phyloP scores from a whole-genome alignment of 1,140 invertebrate genomes.

The Trypoxylus dichotomus region DNA sequence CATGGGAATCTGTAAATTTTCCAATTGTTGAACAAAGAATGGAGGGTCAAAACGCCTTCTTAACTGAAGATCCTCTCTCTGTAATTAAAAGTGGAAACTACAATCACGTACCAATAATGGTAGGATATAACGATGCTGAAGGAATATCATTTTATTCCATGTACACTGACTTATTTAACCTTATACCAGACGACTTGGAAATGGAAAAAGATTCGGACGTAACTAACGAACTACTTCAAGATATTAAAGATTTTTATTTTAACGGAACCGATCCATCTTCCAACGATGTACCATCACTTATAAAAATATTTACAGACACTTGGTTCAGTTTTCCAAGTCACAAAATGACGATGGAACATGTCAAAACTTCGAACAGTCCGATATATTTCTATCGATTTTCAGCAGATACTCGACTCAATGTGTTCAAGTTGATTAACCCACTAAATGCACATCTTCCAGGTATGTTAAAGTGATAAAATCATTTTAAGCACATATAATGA shows the following conservation, averaged over 20 bases:
- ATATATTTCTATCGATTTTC: slow-evolving; percentile 58
- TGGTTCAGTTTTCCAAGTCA: slow-evolving; percentile 6
- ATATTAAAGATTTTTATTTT: slow-evolving; percentile 59
- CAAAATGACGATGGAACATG: neutral
- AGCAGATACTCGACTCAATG: slow-evolving; percentile 57
- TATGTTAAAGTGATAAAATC: neutral
- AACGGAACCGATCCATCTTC: slow-evolving; percentile 52
- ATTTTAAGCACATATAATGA: slow-evolving; percentile 38
- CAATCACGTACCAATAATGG: slow-evolving; percentile 13
- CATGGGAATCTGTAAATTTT: slow-evolving; percentile 10
- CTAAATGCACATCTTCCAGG: neutral
- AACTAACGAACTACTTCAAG: slow-evolving; percentile 52
- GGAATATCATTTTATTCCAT: neutral
- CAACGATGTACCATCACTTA: slow-evolving; percentile 44
- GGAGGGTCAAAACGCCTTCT: neutral
- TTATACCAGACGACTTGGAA: slow-evolving; percentile 53
- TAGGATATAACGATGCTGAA: slow-evolving; percentile 27
- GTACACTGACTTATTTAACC: neutral
- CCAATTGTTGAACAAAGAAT: slow-evolving; percentile 12
- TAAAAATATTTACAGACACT: slow-evolving; percentile 1
- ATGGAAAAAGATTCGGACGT: slow-evolving; percentile 52
- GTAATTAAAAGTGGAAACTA: neutral
- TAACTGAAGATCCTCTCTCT: neutral
- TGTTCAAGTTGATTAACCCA: slow-evolving; percentile 52
- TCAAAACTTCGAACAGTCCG: slow-evolving; percentile 31